These are phyloP conservation scores for Meleagris gallopavo DNA, from an alignment of 2,113 vertebrate species.

Conservation along the genomic window DNA sequence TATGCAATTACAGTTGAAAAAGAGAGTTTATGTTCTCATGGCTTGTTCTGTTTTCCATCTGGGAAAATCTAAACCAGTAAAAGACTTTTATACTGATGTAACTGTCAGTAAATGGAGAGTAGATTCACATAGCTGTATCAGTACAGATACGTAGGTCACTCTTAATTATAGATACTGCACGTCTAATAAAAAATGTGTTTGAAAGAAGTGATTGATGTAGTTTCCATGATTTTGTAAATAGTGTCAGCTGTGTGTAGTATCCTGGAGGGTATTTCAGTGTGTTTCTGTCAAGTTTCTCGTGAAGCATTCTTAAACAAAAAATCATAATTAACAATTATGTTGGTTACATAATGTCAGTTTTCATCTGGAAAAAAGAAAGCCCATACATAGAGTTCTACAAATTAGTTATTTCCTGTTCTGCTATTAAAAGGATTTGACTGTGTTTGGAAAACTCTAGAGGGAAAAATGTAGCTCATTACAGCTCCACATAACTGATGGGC, in stretches of 20 bases:
- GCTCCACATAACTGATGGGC: accelerated
- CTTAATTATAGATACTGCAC: not conserved
- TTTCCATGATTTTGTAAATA: not conserved
- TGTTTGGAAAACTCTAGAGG: not conserved
- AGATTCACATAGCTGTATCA: accelerated
- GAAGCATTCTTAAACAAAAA: not conserved
- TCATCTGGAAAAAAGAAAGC: not conserved
- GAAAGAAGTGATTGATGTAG: not conserved
- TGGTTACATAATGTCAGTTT: not conserved
- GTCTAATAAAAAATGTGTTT: not conserved
- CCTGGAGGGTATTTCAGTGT: accelerated
- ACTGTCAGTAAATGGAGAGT: not conserved
- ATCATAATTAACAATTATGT: not conserved
- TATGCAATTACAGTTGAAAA: not conserved
- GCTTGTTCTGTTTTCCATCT: not conserved
- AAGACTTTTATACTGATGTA: not conserved
- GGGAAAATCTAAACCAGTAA: not conserved
- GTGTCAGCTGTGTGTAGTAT: not conserved
- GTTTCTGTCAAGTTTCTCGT: not conserved
- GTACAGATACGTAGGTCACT: not conserved
- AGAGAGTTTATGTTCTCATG: not conserved
- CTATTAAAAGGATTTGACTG: not conserved
- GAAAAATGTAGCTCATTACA: not conserved
- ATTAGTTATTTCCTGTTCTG: not conserved
- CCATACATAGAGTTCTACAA: not conserved